Evolutionary conservation across 2,888 invertebrate species (phyloP).

Genomic region (Oxystoma pomonae): DNA sequence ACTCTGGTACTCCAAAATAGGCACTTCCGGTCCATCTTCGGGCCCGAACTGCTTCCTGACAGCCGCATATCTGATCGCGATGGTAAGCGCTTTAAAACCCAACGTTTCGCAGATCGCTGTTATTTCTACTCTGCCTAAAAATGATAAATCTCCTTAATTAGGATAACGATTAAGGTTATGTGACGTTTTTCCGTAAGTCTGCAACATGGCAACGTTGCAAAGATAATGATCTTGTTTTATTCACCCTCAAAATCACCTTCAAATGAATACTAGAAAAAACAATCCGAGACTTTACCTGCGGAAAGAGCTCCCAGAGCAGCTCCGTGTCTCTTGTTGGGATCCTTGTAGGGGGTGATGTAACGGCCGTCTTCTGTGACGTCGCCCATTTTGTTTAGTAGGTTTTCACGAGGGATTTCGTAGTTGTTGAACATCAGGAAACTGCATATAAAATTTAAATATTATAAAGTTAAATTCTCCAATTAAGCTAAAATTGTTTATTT

Average conservation of each 20-base stretch:
- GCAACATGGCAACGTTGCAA: too few species aligned
- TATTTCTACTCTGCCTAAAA: constrained; percentile 63
- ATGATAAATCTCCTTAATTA: not conserved
- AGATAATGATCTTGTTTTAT: too few species aligned
- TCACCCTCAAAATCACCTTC: too few species aligned
- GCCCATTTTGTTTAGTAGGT: constrained; percentile 78
- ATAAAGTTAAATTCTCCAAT: too few species aligned
- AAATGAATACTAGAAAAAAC: too few species aligned
- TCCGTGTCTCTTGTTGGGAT: constrained; percentile 80
- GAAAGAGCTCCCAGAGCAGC: constrained; percentile 81
- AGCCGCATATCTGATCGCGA: constrained; percentile 83
- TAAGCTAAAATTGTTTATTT: too few species aligned
- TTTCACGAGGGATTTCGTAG: constrained; percentile 74
- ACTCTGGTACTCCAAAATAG: constrained; percentile 89
- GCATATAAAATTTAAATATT: constrained; percentile 5
- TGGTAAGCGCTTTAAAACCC: constrained; percentile 70
- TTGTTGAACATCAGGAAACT: constrained; percentile 75
- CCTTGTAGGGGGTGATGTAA: constrained; percentile 75
- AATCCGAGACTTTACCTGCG: constrained; percentile 56
- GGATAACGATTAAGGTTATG: too few species aligned
- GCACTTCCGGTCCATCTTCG: constrained; percentile 61
- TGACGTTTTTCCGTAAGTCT: too few species aligned
- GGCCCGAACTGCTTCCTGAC: constrained; percentile 87
- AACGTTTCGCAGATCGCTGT: constrained; percentile 58
- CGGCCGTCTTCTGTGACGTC: constrained; percentile 82